These are phyloP conservation scores for Crematogaster levior DNA, from an alignment of 2,888 invertebrate genomes.

Conservation along the genomic window DNA sequence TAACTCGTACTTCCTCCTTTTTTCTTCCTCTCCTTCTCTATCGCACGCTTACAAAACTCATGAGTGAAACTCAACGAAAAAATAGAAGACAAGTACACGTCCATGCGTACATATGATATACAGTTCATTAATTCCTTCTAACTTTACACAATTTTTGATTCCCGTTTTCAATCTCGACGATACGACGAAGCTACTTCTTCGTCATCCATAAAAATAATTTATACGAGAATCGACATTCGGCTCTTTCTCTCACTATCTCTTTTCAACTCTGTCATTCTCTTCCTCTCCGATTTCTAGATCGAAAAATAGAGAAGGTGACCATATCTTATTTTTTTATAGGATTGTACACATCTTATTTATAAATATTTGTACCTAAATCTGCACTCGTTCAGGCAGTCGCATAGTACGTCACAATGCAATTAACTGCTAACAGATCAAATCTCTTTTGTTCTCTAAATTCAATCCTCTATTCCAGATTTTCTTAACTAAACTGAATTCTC, in stretches of 20 bases:
- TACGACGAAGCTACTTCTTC: background rate
- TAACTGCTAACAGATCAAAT: background rate
- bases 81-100: background rate
- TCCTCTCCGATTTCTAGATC: slow-evolving; percentile 8
- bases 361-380: slow-evolving; percentile 41
- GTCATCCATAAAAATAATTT: slow-evolving; percentile 28
- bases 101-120: background rate
- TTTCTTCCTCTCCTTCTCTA: slow-evolving; percentile 1
- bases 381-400: slow-evolving; percentile 14
- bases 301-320: slow-evolving; percentile 26
- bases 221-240: background rate
- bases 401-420: background rate
- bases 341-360: slow-evolving; percentile 16
- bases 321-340: slow-evolving; percentile 11
- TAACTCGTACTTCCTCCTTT: slow-evolving; percentile 25
- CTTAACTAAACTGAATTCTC: background rate
- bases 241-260: background rate
- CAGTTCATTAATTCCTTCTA: background rate
- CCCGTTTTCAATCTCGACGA: background rate
- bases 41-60: background rate
- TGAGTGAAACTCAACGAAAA: background rate
- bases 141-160: slow-evolving; percentile 6
- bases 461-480: background rate
- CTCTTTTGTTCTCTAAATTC: background rate
- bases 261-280: background rate